Percentiles rank a stretch among this genome's conserved stretches.
Conservation (phyloP, 2,113 vertebrate species). For the Equus quagga region DNA sequence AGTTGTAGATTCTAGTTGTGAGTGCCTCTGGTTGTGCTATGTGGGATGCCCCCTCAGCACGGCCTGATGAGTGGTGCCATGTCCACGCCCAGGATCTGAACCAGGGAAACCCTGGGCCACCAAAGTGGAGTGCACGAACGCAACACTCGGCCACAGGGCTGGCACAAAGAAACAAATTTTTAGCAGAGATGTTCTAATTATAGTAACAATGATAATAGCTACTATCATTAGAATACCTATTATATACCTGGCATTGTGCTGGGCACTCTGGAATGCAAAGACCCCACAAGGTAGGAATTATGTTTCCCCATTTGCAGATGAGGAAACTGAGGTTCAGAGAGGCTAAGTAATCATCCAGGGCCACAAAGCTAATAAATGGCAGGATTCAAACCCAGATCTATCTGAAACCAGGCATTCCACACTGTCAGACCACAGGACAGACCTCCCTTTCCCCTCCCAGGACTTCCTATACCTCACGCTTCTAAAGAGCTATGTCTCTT, state of each 20-base stretch:
- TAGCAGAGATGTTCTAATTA: slow-evolving; percentile 19
- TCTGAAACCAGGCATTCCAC: background rate
- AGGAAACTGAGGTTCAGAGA: slow-evolving; percentile 47
- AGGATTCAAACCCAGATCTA: background rate
- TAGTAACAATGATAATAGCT: background rate
- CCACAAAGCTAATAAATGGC: background rate
- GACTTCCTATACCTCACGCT: background rate
- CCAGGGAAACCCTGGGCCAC: no score
- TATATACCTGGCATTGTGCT: background rate
- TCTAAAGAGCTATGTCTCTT: background rate
- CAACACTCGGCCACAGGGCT: no score
- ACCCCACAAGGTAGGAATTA: background rate
- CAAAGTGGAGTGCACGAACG: no score
- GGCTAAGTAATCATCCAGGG: background rate
- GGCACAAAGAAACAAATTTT: background rate
- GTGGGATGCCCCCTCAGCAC: no score
- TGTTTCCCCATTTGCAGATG: background rate
- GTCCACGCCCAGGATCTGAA: no score
- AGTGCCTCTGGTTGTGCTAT: no score
- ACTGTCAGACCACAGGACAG: background rate
- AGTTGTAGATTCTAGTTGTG: no score
- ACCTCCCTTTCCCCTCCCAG: background rate
- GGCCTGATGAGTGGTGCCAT: no score
- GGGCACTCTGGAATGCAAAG: background rate
- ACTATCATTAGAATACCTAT: background rate